These are phyloP conservation scores for Enteromius afrohamiltoni DNA, from an alignment of 2,797 vertebrate genomes.

Conservation along the genomic window DNA sequence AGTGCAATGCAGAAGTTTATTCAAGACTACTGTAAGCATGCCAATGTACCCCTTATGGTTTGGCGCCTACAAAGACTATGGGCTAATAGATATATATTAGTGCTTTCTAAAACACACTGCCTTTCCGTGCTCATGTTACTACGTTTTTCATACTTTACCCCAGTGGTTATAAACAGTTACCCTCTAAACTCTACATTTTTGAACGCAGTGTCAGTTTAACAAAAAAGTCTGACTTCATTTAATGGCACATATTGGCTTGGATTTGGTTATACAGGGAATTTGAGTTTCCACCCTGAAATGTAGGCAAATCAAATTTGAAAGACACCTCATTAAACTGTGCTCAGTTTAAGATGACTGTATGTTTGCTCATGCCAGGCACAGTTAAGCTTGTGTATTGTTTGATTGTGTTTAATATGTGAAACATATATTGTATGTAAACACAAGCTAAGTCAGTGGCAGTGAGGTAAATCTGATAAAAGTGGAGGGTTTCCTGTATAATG, in stretches of 20 bases:
- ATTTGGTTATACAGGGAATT: slow-evolving; percentile 39
- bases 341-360: slow-evolving; percentile 48
- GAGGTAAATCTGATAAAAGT: slow-evolving; percentile 42
- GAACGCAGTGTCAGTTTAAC: slow-evolving; percentile 29
- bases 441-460: slow-evolving; percentile 37
- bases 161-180: slow-evolving; percentile 28
- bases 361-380: slow-evolving; percentile 31
- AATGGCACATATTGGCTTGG: slow-evolving; percentile 27
- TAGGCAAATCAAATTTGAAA: slow-evolving; percentile 41
- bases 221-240: slow-evolving; percentile 45
- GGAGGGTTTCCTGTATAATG: slow-evolving; percentile 48
- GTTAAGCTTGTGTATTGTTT: slow-evolving; percentile 40
- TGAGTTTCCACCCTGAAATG: slow-evolving; percentile 45
- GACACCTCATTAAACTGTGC: slow-evolving; percentile 21
- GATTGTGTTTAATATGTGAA: slow-evolving; percentile 56
- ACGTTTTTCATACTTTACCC: slow-evolving; percentile 36
- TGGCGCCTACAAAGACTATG: slow-evolving; percentile 44
- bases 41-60: slow-evolving; percentile 42
- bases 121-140: slow-evolving; percentile 46
- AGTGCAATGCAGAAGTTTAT: slow-evolving; percentile 44
- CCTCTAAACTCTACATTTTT: slow-evolving; percentile 26
- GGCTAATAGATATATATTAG: slow-evolving; percentile 61
- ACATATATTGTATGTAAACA: slow-evolving; percentile 48
- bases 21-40: slow-evolving; percentile 47
- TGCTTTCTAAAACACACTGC: slow-evolving; percentile 35